These are phyloP conservation scores for Lophura nycthemera DNA, from an alignment of 2,113 vertebrate genomes.

Conservation along the genomic window DNA sequence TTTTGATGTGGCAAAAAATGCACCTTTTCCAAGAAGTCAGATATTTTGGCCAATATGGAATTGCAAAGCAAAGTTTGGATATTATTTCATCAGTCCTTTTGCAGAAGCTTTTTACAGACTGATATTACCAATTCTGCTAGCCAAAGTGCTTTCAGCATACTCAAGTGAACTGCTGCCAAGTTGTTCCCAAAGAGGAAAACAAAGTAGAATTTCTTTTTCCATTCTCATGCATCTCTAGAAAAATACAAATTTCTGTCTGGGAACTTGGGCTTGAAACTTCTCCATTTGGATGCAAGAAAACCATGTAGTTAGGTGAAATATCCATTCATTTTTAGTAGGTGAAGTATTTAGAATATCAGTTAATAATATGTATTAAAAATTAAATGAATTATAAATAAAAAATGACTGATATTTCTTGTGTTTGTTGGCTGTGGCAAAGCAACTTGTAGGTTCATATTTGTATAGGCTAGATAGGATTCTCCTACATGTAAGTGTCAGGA, in stretches of 20 bases:
- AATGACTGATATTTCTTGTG: not conserved
- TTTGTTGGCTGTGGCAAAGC: not conserved
- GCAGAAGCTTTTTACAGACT: constrained; percentile 11
- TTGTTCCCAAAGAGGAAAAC: not conserved
- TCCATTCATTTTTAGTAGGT: not conserved
- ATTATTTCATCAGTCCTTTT: not conserved
- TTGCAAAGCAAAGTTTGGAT: not conserved
- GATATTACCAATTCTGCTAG: not conserved
- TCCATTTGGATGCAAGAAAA: not conserved
- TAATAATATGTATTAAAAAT: not conserved
- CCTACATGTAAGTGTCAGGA: not conserved
- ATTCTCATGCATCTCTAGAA: not conserved
- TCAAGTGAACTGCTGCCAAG: not conserved
- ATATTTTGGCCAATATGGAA: not conserved
- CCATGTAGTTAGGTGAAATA: not conserved
- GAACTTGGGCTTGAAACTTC: not conserved
- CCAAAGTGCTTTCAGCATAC: not conserved
- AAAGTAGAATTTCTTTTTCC: not conserved
- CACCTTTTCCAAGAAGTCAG: not conserved
- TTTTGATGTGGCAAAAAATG: not conserved
- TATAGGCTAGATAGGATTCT: not conserved
- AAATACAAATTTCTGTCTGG: not conserved
- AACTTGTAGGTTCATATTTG: not conserved
- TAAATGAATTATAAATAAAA: not conserved
- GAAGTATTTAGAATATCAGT: not conserved